These are phyloP conservation scores for Nibea albiflora DNA, from an alignment of 2,113 vertebrate species.

Conservation along the genomic window DNA sequence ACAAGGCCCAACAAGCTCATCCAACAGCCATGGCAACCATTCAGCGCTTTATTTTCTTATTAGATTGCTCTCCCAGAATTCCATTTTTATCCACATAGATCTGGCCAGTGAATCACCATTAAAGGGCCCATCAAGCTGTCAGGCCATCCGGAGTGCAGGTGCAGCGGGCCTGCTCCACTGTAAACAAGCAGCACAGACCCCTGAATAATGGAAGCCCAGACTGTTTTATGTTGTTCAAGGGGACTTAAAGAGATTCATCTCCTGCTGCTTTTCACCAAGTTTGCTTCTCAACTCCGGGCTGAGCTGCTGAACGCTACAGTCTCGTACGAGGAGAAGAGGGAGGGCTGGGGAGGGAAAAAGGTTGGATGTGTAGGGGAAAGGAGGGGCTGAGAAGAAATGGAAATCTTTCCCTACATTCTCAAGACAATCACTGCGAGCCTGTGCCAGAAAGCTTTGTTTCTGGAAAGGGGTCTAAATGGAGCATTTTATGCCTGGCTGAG, in stretches of 20 bases:
- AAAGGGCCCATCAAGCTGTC: conserved; percentile 85
- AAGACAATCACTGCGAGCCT: conserved; percentile 73
- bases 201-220: conserved; percentile 80
- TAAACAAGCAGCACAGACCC: conserved; percentile 80
- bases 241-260: conserved; percentile 82
- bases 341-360: conserved; percentile 44
- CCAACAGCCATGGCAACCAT: conserved; percentile 73
- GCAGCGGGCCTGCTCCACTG: conserved; percentile 75
- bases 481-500: conserved; percentile 77
- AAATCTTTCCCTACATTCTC: conserved; percentile 71
- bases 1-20: conserved; percentile 66
- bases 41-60: conserved; percentile 84
- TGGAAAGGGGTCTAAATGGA: conserved; percentile 70
- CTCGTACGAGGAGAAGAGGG: conserved; percentile 50
- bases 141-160: conserved; percentile 82
- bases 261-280: conserved; percentile 77
- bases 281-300: conserved; percentile 70
- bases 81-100: conserved; percentile 86
- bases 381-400: conserved; percentile 57
- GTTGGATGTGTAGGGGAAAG: conserved; percentile 32
- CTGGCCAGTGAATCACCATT: conserved; percentile 86
- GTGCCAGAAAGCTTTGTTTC: conserved; percentile 75
- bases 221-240: conserved; percentile 79
- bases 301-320: conserved; percentile 67
- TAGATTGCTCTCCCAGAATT: conserved; percentile 84